These are phyloP conservation scores for Phrynocephalus forsythii DNA, from an alignment of 2,797 vertebrate genomes.

Conservation along the genomic window DNA sequence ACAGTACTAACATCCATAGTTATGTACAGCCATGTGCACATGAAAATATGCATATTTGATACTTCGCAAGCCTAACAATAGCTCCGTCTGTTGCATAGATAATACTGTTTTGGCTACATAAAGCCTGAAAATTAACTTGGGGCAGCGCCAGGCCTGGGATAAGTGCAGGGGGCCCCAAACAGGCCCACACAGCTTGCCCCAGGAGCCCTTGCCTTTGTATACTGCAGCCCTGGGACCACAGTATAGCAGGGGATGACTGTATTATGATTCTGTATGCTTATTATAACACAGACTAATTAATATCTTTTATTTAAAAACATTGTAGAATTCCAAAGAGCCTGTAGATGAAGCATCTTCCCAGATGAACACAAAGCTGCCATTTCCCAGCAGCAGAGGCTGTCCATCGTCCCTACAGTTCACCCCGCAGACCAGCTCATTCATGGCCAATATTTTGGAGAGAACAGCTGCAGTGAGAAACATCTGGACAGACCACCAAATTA, in stretches of 20 bases:
- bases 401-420: conserved; percentile 79
- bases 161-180: too few species aligned
- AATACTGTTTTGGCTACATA: not conserved
- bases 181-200: too few species aligned
- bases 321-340: conserved; percentile 87
- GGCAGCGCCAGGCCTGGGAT: too few species aligned
- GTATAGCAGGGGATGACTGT: too few species aligned
- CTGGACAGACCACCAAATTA: conserved; percentile 93
- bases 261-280: not conserved
- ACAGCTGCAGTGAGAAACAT: conserved; percentile 84
- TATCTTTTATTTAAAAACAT: conserved; percentile 47
- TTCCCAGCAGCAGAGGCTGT: conserved; percentile 65
- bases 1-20: too few species aligned
- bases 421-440: conserved; percentile 65
- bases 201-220: too few species aligned
- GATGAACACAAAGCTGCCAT: conserved; percentile 73
- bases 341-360: conserved; percentile 84
- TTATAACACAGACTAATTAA: conserved; percentile 15
- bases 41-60: too few species aligned
- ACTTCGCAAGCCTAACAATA: not conserved
- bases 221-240: too few species aligned
- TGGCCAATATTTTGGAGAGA: conserved; percentile 78
- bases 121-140: not conserved
- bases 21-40: too few species aligned
- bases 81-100: not conserved